phyloP scores from a whole-genome alignment of 2,797 vertebrate species.

The Bovichtus variegatus region DNA sequence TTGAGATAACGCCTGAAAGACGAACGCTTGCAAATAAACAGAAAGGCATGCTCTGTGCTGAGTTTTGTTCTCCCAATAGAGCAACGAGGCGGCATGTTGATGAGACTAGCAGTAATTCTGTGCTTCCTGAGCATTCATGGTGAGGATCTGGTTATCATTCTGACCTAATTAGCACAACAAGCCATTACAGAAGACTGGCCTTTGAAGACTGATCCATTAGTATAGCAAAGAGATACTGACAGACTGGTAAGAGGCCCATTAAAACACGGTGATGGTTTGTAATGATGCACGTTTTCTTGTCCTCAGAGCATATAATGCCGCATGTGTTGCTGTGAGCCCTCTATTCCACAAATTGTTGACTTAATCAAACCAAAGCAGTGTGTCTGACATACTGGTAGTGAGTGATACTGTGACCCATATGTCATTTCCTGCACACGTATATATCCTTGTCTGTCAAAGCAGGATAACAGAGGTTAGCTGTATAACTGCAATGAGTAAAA shows the following conservation, averaged over 20 bases:
- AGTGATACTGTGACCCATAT: background rate
- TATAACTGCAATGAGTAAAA: conserved; percentile 10
- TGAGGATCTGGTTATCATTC: conserved; percentile 60
- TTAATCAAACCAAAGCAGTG: conserved; percentile 26
- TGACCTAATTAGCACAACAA: conserved; percentile 63
- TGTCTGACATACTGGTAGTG: conserved; percentile 1
- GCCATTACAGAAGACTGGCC: conserved; percentile 57
- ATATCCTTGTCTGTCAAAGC: background rate
- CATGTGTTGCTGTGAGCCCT: background rate
- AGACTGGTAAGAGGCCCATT: conserved; percentile 27
- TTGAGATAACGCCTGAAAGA: conserved; percentile 41
- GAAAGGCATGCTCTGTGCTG: conserved; percentile 12
- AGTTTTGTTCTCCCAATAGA: conserved; percentile 28
- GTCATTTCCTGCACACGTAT: conserved; percentile 18
- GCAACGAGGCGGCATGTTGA: conserved; percentile 34
- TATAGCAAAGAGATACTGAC: conserved; percentile 21
- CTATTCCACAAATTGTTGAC: conserved; percentile 33
- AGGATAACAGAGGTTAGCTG: conserved; percentile 14
- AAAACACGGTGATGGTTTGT: conserved; percentile 17
- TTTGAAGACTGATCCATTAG: conserved; percentile 62
- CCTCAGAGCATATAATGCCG: background rate
- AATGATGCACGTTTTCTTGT: background rate
- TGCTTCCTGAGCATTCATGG: conserved; percentile 53
- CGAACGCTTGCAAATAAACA: conserved; percentile 37
- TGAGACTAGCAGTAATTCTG: conserved; percentile 48